phyloP scores from a whole-genome alignment of 2,113 vertebrate genomes.

The Bubo blakistoni region DNA sequence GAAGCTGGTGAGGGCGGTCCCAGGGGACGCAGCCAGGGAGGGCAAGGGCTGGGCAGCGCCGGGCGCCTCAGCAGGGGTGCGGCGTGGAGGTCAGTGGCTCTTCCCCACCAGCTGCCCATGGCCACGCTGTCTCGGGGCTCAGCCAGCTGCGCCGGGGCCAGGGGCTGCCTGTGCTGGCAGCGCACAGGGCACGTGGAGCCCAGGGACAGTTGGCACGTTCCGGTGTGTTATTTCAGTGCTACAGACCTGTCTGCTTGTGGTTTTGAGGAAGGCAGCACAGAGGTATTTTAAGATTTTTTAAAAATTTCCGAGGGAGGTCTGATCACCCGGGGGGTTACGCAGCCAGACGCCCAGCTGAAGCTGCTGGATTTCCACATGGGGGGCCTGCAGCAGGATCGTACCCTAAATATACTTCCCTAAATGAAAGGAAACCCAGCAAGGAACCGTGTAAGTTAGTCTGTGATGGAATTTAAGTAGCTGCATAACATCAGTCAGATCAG shows the following conservation, averaged over 20 bases:
- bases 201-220: background rate
- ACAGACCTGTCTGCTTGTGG: too few species aligned
- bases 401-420: background rate
- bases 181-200: background rate
- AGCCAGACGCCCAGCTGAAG: background rate
- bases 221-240: too few species aligned
- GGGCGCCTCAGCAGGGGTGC: fast-evolving
- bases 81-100: fast-evolving
- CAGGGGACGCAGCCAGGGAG: fast-evolving
- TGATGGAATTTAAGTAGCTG: background rate
- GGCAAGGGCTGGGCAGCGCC: fast-evolving
- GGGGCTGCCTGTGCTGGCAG: background rate
- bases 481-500: background rate
- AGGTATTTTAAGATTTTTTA: background rate
- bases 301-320: background rate
- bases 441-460: too few species aligned
- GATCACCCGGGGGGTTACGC: background rate
- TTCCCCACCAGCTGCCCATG: background rate
- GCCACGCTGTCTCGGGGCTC: background rate
- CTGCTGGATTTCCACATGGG: background rate
- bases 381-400: background rate
- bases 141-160: fast-evolving
- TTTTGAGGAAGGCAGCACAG: background rate
- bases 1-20: constrained; percentile 69
- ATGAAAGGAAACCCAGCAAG: background rate